Conservation (phyloP, 2,888 invertebrate species). For the Nowickia ferox region DNA sequence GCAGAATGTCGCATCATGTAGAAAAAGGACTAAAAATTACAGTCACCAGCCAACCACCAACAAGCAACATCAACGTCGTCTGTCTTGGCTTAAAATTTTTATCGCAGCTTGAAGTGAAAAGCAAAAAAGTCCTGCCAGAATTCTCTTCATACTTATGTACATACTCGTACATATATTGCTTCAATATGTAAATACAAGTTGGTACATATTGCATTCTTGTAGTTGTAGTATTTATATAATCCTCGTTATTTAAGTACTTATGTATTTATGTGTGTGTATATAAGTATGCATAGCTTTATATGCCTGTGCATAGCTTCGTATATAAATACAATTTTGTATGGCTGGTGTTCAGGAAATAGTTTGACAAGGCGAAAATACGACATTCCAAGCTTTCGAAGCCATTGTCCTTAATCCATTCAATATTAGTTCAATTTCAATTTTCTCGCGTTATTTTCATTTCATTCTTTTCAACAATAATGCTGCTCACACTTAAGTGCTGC, state of each 20-base stretch:
- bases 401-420: conserved; percentile 67
- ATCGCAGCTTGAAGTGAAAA: background rate
- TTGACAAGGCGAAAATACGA: conserved; percentile 13
- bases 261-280: background rate
- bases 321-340: background rate
- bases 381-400: conserved; percentile 38
- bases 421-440: conserved; percentile 74
- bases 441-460: conserved; percentile 54
- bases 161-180: background rate
- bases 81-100: conserved; percentile 50
- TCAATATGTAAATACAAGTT: background rate
- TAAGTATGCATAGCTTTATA: background rate
- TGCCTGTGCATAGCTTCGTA: background rate
- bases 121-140: conserved; percentile 10
- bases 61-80: conserved; percentile 28
- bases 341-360: conserved; percentile 30
- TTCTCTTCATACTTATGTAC: conserved; percentile 3
- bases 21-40: conserved; percentile 4
- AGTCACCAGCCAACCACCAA: background rate
- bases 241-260: background rate
- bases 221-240: conserved; percentile 6
- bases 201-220: conserved; percentile 9
- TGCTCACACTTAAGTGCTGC: conserved; percentile 17
- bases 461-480: conserved; percentile 2
- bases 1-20: conserved; percentile 20